A percentile compares a stretch with the other conserved stretches of the same genome.
Conservation (phyloP, 1,140 invertebrate species). For the Globodera ellingtonae region DNA sequence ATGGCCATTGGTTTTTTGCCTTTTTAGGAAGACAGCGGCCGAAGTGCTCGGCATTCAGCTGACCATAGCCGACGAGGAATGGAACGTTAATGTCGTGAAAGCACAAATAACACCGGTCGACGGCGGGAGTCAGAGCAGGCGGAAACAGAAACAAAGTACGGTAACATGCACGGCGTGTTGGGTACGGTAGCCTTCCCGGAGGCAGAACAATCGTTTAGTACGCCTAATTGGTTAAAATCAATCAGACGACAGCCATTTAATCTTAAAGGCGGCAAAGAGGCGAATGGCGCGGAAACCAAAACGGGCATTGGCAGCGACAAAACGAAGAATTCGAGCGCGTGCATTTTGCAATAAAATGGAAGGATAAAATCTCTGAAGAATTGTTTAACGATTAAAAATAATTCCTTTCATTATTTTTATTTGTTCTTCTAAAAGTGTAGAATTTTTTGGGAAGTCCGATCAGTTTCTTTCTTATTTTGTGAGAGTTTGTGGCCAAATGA, state of each 20-base stretch:
- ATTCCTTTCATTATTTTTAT: not conserved
- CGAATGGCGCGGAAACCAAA: not conserved
- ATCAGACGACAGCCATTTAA: too few species aligned
- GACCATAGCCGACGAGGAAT: slow-evolving; percentile 73
- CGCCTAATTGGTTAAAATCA: not conserved
- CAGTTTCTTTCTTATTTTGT: too few species aligned
- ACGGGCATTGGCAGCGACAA: not conserved
- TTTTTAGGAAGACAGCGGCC: slow-evolving; percentile 72
- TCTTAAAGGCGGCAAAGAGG: not conserved
- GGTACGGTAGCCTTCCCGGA: too few species aligned
- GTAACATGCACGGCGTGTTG: not conserved
- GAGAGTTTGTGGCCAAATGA: too few species aligned
- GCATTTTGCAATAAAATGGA: not conserved
- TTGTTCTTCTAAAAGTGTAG: too few species aligned
- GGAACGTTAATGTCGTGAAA: slow-evolving; percentile 63
- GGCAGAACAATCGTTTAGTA: not conserved
- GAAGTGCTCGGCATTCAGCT: slow-evolving; percentile 73
- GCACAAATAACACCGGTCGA: slow-evolving; percentile 5
- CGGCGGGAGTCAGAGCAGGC: not conserved
- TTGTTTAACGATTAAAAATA: not conserved
- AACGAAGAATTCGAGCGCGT: not conserved
- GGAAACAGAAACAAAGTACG: not conserved
- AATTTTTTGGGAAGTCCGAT: too few species aligned
- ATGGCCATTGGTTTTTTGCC: slow-evolving; percentile 37
- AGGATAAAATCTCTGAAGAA: not conserved